Base-by-base conservation (phyloP, 2,113 vertebrate species). In the Anser cygnoides region DNA sequence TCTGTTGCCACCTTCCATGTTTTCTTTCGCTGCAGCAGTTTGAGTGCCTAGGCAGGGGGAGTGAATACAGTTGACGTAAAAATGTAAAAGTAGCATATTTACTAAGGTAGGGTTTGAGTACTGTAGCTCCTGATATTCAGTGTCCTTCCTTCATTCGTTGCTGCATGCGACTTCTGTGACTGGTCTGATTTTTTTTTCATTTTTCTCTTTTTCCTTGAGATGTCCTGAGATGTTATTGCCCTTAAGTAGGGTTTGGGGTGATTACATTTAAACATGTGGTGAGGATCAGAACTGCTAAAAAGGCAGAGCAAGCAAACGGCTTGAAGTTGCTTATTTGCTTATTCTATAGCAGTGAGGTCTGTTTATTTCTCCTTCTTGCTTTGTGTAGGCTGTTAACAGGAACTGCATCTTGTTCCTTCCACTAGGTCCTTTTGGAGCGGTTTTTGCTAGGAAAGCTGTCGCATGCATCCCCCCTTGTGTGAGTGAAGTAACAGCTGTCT, bases 401-500 rank as follows among this genome's bases (percentile, higher is more conserved):
- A 72, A 54, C 19, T 4, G 35, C 43, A 78, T 65, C 7, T 67
- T 81, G 5, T 63, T 73, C 72, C 26, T 78, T 70, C 44, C 20
- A 58, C 39, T 39, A 44, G 33, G 35, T 84, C 49, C 49, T 96
- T 88, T 87, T 35, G 80, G 75, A 63, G 68, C 17, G 37, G 6
- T 31, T 94, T 91, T 87, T 81, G 5, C 43, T 86, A 79, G 71
- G 35, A 74, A 79, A 91, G 73, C 46, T 71, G 46, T 72, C 18
- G 13, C 70, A 89, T 49, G 93, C 63, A 77, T 94, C 88, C n/a
- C n/a, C 3, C 4, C 68, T 20, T 21, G 59, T 44, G 76, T 25
- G 41, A 86, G 93, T 35, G 88, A 68, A 85, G 31, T 70, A 95
- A 58, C 93, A 97, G 63, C 83, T 85, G 83, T 77, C 55, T 67